A percentile compares a stretch with the other conserved stretches of the same genome.
Conservation (phyloP, 2,888 invertebrate species). For the Agonum fuliginosum region DNA sequence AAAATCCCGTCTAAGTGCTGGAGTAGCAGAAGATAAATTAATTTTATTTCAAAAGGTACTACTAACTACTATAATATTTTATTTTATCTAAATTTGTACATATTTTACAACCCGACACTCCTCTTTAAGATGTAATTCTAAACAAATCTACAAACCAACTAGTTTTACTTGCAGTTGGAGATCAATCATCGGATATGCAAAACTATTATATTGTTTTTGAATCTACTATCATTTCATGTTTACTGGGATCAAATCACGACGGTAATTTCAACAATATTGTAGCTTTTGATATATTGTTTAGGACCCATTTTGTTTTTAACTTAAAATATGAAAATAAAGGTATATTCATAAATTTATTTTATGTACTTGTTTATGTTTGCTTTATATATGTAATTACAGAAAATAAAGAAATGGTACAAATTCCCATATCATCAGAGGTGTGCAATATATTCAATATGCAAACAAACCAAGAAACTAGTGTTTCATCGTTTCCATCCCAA, state of each 20-base stretch:
- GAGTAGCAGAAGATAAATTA: not conserved
- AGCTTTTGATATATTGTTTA: slow-evolving; percentile 3
- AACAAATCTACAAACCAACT: not conserved
- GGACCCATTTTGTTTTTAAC: not conserved
- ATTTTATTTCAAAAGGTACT: not conserved
- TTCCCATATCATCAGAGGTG: too few relatives aligned
- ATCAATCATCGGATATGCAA: not conserved
- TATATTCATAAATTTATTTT: too few relatives aligned
- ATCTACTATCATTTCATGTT: slow-evolving; percentile 5
- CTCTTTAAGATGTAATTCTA: not conserved
- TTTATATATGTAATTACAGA: too few relatives aligned
- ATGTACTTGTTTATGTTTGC: too few relatives aligned
- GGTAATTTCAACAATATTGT: not conserved
- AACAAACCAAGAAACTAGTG: too few relatives aligned
- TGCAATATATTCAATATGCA: too few relatives aligned
- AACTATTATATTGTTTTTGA: slow-evolving; percentile 4
- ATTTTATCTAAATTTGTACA: not conserved
- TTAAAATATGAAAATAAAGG: not conserved
- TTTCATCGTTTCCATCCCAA: too few relatives aligned
- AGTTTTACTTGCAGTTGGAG: slow-evolving; percentile 24
- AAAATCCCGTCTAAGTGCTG: slow-evolving; percentile 2
- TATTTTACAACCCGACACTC: not conserved
- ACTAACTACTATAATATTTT: not conserved
- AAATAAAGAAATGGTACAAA: too few relatives aligned
- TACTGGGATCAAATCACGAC: not conserved